phyloP scores from a whole-genome alignment of 2,888 invertebrate genomes.

The Drosophila melanosoma region DNA sequence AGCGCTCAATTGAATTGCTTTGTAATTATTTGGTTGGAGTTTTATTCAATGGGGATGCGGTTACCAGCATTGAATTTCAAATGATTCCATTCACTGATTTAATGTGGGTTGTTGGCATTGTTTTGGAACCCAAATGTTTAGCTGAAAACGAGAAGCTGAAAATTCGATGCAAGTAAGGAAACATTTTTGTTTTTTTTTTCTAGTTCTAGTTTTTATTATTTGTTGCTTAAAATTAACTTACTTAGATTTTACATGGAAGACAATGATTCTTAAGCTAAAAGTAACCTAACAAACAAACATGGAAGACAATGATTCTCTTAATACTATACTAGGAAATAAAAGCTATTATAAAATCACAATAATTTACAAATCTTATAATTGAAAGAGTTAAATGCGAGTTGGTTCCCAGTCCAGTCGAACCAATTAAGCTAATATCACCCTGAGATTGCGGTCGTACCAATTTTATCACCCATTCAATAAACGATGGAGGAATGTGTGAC shows the following conservation, averaged over 20 bases:
- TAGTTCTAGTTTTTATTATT: conserved; percentile 48
- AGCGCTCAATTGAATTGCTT: neutral
- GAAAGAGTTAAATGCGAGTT: conserved; percentile 73
- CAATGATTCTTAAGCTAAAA: conserved; percentile 66
- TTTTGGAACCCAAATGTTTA: neutral
- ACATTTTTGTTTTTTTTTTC: conserved; percentile 1
- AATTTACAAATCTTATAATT: conserved; percentile 51
- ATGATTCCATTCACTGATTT: neutral
- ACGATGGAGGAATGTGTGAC: conserved; percentile 34
- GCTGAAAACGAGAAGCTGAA: neutral
- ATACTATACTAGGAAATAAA: conserved; percentile 52
- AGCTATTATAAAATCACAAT: conserved; percentile 64
- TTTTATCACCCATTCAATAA: conserved; percentile 33
- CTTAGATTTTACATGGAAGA: conserved; percentile 81
- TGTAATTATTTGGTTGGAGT: neutral
- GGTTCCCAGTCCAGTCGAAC: conserved; percentile 16
- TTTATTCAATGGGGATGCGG: neutral
- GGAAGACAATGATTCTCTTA: conserved; percentile 82
- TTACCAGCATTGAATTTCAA: conserved; percentile 6
- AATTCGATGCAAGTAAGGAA: neutral
- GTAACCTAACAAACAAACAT: conserved; percentile 75
- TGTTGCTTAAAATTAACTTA: conserved; percentile 57
- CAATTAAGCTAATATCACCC: conserved; percentile 81
- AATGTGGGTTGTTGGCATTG: neutral
- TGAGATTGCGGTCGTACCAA: conserved; percentile 63